Base-by-base conservation (phyloP, 1,140 invertebrate species). In the Nasonia vitripennis region DNA sequence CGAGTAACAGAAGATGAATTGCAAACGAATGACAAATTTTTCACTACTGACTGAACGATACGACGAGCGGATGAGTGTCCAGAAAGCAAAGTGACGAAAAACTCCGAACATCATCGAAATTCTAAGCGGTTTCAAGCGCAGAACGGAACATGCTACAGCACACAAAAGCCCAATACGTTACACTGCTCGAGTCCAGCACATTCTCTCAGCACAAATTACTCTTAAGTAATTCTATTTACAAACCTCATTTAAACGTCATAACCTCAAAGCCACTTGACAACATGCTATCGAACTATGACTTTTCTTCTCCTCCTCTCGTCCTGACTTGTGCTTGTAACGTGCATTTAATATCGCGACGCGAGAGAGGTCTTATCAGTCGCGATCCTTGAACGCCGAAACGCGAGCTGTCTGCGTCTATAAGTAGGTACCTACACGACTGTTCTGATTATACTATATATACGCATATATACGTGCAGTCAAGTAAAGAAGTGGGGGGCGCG, bases 241-340 rank as follows among this genome's bases (percentile, higher is more conserved):
- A 85, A 85, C 84, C 84, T 86, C 79, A 86, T 82, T 86, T 78
- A 41, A 78, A 78, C 34, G 62, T 82, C 80, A 86, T 86, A 86
- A 86, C 84, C 84, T 86, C 45, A 75, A 81, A 41, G 11, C 23
- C 34, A 51, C 31, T 81, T 68, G 70, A 81, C n/a, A 77, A 85
- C 84, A 77, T 77, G 71, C 23, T 85, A 81, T 75, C 67, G 31
- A 41, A n/a, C 20, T 83, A 51, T 11, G 55, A 41, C 48, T 78
- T 83, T 31, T 23, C 14, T 41, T 41, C 17, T 70, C 27, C 34
- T 80, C 68, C 68, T 31, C 68, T 78, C 48, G 27, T 34, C 37
- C 55, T 62, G 55, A 20, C 14, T 62, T 62, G 55, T 23, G 5
- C 14, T 62, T 62, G 55, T 23, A 78, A 78, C 77, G 27, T 78